Evolutionary conservation across 2,888 invertebrate species (phyloP), one percentile per base, ranked within the genome.

Genomic region (Pristionchus exspectatus): DNA sequence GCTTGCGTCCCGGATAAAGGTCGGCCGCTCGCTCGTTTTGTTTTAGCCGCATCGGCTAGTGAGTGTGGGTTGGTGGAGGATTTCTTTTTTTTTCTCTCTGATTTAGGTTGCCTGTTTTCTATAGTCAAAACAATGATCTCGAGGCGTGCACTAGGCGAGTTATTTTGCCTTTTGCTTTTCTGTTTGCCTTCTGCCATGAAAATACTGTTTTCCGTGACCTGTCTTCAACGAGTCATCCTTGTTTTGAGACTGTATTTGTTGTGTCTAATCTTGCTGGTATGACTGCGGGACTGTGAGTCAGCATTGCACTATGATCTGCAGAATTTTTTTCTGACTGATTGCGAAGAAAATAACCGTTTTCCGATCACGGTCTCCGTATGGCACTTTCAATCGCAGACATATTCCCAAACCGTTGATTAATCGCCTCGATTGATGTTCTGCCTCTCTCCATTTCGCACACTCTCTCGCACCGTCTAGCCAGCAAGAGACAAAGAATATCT

Each of bases 1-100:
- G 77, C 77, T 77, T 77, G 12, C 33, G 18, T 50, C 77, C 50
- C 50, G 77, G 77, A 77, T 77, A 77, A 77, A 77, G 50, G 77
- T n/a, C 38, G 44, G 59, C 59, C 59, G 59, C 18, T 59, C 18
- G 59, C 59, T 0, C 38, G 38, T 38, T 38, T 38, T 38, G 38
- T 59, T 21, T 59, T 59, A 59, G 18, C 59, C 59, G 18, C 44
- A 50, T 18, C 54, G 54, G 54, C 18, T 18, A 59, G 18, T 12
- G 59, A 59, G 59, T 24, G 59, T 18, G 59, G 18, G 59, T 21
- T 59, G 59, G 59, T 10, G 59, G 21, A 21, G 59, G 24, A 59
- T 59, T 59, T 24, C 59, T 59, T 59, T 44, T 3, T 44, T 44
- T 14, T 4, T 56, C 14, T 21, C 56, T 56, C 14, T 14, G 56